Evolutionary conservation across 2,113 vertebrate species (phyloP).

Genomic region (Gopherus flavomarginatus): DNA sequence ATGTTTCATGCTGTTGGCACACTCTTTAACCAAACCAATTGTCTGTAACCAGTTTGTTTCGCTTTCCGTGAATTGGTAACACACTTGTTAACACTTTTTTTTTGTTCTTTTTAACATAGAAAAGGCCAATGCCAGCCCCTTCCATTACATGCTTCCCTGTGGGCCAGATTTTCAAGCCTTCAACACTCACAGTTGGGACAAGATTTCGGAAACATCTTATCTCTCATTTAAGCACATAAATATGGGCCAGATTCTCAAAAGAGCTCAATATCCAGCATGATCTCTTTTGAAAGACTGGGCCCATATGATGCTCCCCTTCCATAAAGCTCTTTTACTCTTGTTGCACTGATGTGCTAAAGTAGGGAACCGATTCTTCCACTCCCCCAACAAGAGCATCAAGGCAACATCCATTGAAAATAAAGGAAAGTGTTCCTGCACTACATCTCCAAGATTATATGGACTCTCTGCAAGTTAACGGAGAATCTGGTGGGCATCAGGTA

Average conservation of each 20-base stretch:
- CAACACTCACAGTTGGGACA: neutral
- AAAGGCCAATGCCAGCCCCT: neutral
- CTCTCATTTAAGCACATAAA: neutral
- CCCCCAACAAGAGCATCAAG: neutral
- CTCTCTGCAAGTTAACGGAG: neutral
- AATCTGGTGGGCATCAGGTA: neutral
- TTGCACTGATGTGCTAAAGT: neutral
- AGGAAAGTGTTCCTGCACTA: neutral
- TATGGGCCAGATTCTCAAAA: neutral
- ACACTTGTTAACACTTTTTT: neutral
- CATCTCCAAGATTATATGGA: neutral
- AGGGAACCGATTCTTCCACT: neutral
- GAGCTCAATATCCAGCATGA: neutral
- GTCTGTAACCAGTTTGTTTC: neutral
- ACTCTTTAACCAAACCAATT: neutral
- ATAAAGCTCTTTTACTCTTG: neutral
- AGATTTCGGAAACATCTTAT: neutral
- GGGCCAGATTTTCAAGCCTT: neutral
- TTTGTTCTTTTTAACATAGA: neutral
- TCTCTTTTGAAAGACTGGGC: neutral
- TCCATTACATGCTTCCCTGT: neutral
- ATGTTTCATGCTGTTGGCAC: rapidly evolving
- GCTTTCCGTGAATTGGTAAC: neutral
- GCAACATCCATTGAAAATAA: neutral
- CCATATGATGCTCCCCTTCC: neutral